Evolutionary conservation across 2,888 invertebrate genomes (phyloP), one percentile per base, ranked within the genome.

Genomic region (Leptura quadrifasciata): DNA sequence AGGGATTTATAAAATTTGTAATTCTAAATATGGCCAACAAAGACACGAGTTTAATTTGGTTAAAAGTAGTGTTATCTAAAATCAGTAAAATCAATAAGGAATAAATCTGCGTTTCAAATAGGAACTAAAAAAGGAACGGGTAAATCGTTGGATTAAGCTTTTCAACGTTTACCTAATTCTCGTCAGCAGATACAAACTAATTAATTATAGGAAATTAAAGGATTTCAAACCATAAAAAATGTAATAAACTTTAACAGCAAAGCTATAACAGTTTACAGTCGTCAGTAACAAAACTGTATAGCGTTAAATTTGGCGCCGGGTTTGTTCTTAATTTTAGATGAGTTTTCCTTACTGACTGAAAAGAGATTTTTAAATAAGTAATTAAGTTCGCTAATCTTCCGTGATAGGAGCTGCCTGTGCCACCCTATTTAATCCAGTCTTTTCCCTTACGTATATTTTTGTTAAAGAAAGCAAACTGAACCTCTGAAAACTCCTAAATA

Each of bases 311-410:
- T 71, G 63, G 55, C 55, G 72, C 61, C 63, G 60, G 71, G 27
- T 39, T 52, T 60, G 60, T 61, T 20, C 55, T 52, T 18, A 68
- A 61, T 52, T 61, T 47, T 39, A 71, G 27, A 71, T 61, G 71
- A 61, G 61, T 61, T 47, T 71, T 24, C 61, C 52, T 55, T 55
- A 35, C 31, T n/a, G 61, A 71, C 24, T n/a, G 76, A 79, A 79
- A 74, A 79, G 77, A 79, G 77, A 77, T 74, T 79, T 81, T 70
- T 81, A 76, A 81, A 81, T 80, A 77, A 80, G 78, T 81, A 80
- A 82, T 82, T 80, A 81, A 79, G 76, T 80, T 80, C 79, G 67
- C 79, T 82, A 81, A 82, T 81, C 81, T 77, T 65, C 76, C 75
- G 76, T 79, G 68, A 79, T 68, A 24, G 54, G n/a, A 24, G n/a